Conservation (phyloP, 2,113 vertebrate genomes). For the crab-eating macaque (Macaca fascicularis) region DNA sequence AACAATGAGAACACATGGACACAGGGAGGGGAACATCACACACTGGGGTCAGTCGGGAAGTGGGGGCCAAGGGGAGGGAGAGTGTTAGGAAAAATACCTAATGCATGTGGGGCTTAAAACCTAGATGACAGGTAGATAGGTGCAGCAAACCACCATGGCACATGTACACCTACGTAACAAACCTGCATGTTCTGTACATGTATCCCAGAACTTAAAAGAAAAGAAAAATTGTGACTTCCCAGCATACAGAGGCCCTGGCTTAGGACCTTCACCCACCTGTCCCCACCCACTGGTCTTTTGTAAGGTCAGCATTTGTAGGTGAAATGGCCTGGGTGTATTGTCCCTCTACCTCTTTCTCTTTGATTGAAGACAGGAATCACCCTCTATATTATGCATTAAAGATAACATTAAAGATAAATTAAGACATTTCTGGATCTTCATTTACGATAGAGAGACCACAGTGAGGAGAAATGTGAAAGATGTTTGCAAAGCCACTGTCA, state of each 20-base stretch:
- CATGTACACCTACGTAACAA: no score
- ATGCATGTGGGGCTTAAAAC: no score
- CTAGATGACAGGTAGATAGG: no score
- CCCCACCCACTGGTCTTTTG: background rate
- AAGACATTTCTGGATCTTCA: background rate
- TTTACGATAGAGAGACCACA: background rate
- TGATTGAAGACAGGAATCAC: background rate
- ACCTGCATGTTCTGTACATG: no score
- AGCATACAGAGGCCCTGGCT: background rate
- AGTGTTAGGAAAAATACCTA: no score
- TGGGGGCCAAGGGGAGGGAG: no score
- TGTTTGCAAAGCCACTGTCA: background rate
- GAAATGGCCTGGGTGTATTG: background rate
- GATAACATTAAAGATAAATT: background rate
- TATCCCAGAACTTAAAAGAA: no score
- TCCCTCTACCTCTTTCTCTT: background rate
- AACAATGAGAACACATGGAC: no score
- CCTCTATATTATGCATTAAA: background rate
- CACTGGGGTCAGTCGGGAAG: no score
- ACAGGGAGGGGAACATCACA: no score
- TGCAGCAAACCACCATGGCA: no score
- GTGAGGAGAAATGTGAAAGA: background rate
- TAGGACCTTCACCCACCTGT: background rate
- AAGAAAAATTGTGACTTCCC: background rate
- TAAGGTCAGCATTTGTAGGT: background rate